Conservation (phyloP, 1,140 invertebrate genomes). For the Philaenus spumarius region DNA sequence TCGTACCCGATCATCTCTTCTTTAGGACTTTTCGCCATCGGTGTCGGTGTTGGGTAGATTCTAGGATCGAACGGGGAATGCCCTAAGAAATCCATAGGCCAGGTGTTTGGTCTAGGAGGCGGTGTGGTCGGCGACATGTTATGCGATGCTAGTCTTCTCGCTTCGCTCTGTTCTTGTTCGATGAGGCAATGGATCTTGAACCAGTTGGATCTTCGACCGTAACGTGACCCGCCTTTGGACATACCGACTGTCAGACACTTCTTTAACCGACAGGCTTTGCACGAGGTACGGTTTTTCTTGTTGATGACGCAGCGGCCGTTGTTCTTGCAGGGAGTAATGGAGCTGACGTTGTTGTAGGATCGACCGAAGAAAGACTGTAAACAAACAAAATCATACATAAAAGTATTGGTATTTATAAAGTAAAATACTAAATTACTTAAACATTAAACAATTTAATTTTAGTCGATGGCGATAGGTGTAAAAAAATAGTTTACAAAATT, state of each 20-base stretch:
- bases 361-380: slow-evolving; percentile 60
- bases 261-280: slow-evolving; percentile 56
- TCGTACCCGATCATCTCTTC: slow-evolving; percentile 50
- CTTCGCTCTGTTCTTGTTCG: slow-evolving; percentile 42
- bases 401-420: too few species aligned
- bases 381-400: slow-evolving; percentile 22
- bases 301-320: slow-evolving; percentile 54
- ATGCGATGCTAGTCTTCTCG: slow-evolving; percentile 2
- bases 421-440: too few species aligned
- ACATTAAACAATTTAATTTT: too few species aligned
- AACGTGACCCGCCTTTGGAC: slow-evolving; percentile 54
- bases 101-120: background rate
- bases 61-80: slow-evolving; percentile 27
- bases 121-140: background rate
- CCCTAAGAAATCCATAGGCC: background rate
- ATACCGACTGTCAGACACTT: slow-evolving; percentile 58
- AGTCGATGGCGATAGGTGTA: too few species aligned
- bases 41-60: slow-evolving; percentile 37
- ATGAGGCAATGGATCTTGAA: slow-evolving; percentile 56
- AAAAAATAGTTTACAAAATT: too few species aligned
- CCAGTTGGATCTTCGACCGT: slow-evolving; percentile 51
- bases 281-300: slow-evolving; percentile 55
- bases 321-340: slow-evolving; percentile 51
- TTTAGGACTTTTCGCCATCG: slow-evolving; percentile 38
- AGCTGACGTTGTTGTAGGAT: slow-evolving; percentile 53